A percentile compares a stretch with the other conserved stretches of the same genome.
Conservation (phyloP, 2,888 invertebrate genomes). For the Leptodirus hochenwartii region DNA sequence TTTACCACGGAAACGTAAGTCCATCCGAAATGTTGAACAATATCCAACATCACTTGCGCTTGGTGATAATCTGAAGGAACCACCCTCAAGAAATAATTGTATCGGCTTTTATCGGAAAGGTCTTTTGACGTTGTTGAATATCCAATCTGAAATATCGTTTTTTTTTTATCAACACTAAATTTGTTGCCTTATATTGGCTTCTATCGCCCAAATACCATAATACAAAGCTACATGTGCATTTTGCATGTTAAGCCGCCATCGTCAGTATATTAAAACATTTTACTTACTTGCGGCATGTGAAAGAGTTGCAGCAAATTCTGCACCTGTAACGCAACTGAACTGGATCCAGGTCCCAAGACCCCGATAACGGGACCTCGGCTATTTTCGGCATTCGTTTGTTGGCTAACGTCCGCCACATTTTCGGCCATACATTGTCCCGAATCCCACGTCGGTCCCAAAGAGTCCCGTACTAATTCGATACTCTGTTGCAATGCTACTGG, state of each 20-base stretch:
- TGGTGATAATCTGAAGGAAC: slow-evolving; percentile 65
- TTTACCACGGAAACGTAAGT: slow-evolving; percentile 61
- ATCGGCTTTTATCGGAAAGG: slow-evolving; percentile 54
- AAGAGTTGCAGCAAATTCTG: slow-evolving; percentile 60
- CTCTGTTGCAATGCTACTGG: slow-evolving; percentile 62
- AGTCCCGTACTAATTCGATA: slow-evolving; percentile 54
- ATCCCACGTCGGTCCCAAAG: slow-evolving; percentile 28
- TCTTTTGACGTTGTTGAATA: slow-evolving; percentile 63
- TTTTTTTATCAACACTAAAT: too few species aligned
- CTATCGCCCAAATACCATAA: too few species aligned
- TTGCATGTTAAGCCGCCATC: too few species aligned
- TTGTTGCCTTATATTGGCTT: too few species aligned
- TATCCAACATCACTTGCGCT: slow-evolving; percentile 52
- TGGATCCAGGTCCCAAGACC: slow-evolving; percentile 57
- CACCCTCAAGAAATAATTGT: slow-evolving; percentile 58
- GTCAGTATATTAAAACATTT: too few species aligned
- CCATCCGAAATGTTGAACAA: slow-evolving; percentile 52
- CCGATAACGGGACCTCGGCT: slow-evolving; percentile 37
- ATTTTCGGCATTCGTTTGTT: slow-evolving; percentile 6
- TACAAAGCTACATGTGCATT: too few species aligned
- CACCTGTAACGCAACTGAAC: slow-evolving; percentile 42
- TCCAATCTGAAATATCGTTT: too few species aligned
- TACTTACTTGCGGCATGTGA: slow-evolving; percentile 36
- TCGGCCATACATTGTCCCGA: slow-evolving; percentile 8
- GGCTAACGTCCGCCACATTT: slow-evolving; percentile 8